Evolutionary conservation across 2,113 vertebrate genomes (phyloP).

Genomic region (Nothobranchius furzeri): DNA sequence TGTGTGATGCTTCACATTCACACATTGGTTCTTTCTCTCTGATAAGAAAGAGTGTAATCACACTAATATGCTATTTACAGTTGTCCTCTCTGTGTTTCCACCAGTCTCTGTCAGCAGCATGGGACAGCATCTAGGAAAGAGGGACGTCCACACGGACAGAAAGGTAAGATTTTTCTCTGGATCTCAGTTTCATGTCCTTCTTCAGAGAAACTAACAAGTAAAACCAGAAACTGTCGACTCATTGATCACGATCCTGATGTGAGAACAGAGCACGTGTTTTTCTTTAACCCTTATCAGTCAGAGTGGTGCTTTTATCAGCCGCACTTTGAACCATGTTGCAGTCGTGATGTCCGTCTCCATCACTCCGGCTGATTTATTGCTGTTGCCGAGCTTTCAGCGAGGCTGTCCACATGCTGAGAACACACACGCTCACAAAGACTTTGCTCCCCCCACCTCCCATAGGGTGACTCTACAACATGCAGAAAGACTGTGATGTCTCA

Average conservation of each 20-base stretch:
- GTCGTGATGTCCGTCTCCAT: conserved; percentile 12
- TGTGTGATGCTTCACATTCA: conserved; percentile 27
- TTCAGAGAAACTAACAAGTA: neutral
- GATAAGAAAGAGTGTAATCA: conserved; percentile 28
- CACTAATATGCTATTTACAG: conserved; percentile 20
- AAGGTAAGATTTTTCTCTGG: conserved; percentile 57
- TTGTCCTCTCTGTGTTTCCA: conserved; percentile 36
- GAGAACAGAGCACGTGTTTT: conserved; percentile 28
- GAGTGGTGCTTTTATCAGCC: conserved; percentile 45
- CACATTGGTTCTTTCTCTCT: conserved; percentile 6
- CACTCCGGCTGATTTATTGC: conserved; percentile 30
- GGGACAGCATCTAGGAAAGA: conserved; percentile 77
- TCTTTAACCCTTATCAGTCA: conserved; percentile 30
- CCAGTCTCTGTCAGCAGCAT: conserved; percentile 73
- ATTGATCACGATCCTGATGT: neutral
- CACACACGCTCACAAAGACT: neutral
- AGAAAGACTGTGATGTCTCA: neutral
- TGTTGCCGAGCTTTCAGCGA: neutral
- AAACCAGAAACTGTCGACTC: neutral
- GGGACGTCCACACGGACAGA: conserved; percentile 46
- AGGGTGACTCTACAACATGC: neutral
- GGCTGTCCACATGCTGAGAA: neutral
- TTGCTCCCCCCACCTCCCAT: neutral
- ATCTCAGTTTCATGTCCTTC: neutral
- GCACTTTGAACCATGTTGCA: conserved; percentile 58